A percentile compares a stretch with the other conserved stretches of the same genome.
Conservation (phyloP, 2,113 vertebrate species). For the Carettochelys insculpta region DNA sequence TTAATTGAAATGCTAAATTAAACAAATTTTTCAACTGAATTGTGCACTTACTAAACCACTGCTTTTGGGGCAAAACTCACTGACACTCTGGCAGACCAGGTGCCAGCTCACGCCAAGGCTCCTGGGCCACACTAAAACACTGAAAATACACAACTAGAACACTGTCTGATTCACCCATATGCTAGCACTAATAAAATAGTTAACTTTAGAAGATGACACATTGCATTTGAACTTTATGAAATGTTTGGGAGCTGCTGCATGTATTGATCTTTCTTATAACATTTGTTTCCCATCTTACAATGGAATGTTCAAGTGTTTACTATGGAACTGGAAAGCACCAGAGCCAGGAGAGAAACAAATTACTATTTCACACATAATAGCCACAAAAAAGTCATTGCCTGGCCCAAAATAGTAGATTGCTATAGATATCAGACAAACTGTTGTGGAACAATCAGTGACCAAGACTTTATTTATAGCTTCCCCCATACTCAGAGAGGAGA, state of each 20-base stretch:
- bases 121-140: neutral
- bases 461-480: neutral
- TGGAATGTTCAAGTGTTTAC: neutral
- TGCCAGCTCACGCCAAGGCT: neutral
- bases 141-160: neutral
- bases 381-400: too few species aligned
- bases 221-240: neutral
- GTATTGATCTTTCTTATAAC: neutral
- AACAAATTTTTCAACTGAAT: neutral
- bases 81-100: neutral
- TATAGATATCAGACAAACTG: neutral
- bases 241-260: neutral
- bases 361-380: too few species aligned
- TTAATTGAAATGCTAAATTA: neutral
- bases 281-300: neutral
- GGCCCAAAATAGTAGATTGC: neutral
- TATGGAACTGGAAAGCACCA: neutral
- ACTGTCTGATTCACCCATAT: neutral
- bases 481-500: neutral
- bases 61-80: neutral
- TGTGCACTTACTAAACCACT: neutral
- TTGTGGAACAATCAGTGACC: neutral
- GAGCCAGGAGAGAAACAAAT: neutral
- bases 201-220: neutral
- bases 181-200: neutral